These are phyloP conservation scores for Sphaerophoria taeniata DNA, from an alignment of 2,888 invertebrate species.

Conservation along the genomic window DNA sequence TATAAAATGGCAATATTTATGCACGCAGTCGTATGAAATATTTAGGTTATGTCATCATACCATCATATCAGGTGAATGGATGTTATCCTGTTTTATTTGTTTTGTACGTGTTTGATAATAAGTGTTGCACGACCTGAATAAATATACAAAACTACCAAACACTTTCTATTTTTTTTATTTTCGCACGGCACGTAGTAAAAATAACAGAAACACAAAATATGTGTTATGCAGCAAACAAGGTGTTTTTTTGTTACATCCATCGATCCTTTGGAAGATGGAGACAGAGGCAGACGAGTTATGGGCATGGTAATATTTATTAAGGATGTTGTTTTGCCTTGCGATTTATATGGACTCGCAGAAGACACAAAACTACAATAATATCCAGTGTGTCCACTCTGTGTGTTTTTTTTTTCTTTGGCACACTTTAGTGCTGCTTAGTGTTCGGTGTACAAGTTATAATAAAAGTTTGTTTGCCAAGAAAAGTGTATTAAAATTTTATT, in stretches of 20 bases:
- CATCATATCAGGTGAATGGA: slow-evolving; percentile 74
- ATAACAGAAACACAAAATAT: slow-evolving; percentile 53
- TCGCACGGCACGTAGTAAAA: slow-evolving; percentile 72
- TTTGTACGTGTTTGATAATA: slow-evolving; percentile 75
- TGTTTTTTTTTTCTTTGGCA: slow-evolving; percentile 14
- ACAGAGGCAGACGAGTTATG: not conserved
- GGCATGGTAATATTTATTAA: slow-evolving; percentile 22
- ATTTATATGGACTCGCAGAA: slow-evolving; percentile 28
- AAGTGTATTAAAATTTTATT: slow-evolving; percentile 25
- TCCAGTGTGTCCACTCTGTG: not conserved
- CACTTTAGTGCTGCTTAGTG: slow-evolving; percentile 34
- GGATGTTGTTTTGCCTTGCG: slow-evolving; percentile 27
- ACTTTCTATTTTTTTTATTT: slow-evolving; percentile 73
- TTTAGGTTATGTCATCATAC: slow-evolving; percentile 75
- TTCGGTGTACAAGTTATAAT: no score
- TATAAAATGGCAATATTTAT: slow-evolving; percentile 71
- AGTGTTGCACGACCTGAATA: slow-evolving; percentile 75
- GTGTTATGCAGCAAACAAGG: slow-evolving; percentile 42
- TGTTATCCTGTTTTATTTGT: slow-evolving; percentile 74
- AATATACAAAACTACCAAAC: slow-evolving; percentile 64
- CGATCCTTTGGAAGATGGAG: not conserved
- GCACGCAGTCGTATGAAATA: slow-evolving; percentile 74
- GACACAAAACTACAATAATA: slow-evolving; percentile 11
- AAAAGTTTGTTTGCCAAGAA: not conserved
- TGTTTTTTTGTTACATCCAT: not conserved